These are phyloP conservation scores for Thinocorus orbignyianus DNA, from an alignment of 2,113 vertebrate genomes.

Conservation along the genomic window DNA sequence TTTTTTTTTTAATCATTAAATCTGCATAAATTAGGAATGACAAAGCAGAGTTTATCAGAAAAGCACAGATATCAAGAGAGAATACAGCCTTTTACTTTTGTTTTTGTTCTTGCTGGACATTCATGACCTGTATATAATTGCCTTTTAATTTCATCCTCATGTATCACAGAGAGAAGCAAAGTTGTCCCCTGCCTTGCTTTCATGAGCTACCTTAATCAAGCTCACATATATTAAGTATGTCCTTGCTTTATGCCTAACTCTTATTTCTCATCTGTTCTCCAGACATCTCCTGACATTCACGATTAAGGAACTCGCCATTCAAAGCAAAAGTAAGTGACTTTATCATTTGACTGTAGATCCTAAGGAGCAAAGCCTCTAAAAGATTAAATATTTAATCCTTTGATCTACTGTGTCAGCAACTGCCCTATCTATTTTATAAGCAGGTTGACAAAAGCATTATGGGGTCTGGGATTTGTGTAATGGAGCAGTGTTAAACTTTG, in stretches of 20 bases:
- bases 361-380: slow-evolving; percentile 19
- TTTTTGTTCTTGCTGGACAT: background rate
- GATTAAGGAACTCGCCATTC: slow-evolving; percentile 1
- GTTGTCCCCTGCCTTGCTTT: background rate
- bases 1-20: background rate
- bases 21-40: background rate
- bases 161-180: background rate
- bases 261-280: background rate
- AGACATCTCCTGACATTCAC: slow-evolving; percentile 7
- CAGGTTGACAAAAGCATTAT: slow-evolving; percentile 22
- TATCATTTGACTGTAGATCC: slow-evolving; percentile 22
- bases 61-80: background rate
- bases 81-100: background rate
- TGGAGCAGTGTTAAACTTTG: background rate
- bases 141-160: slow-evolving; percentile 5
- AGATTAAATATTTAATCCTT: slow-evolving; percentile 62
- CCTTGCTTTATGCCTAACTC: background rate
- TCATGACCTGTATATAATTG: background rate
- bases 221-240: background rate
- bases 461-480: background rate
- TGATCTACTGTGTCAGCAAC: background rate
- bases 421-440: slow-evolving; percentile 22
- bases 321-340: slow-evolving; percentile 21
- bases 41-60: background rate
- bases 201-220: background rate